These are phyloP conservation scores for Athene noctua DNA, from an alignment of 2,113 vertebrate species.

Conservation along the genomic window DNA sequence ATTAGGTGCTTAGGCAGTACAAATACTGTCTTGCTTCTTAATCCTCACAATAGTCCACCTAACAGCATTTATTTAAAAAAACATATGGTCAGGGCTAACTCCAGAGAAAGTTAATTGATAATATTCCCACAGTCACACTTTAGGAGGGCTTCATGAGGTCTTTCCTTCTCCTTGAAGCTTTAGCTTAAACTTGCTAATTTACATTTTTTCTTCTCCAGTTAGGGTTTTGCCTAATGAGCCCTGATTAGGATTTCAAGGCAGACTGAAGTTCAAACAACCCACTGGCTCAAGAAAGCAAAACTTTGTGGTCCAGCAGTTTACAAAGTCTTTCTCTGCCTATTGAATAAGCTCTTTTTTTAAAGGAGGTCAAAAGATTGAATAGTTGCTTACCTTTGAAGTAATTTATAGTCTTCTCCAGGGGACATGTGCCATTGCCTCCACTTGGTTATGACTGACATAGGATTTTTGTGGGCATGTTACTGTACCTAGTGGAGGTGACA, in stretches of 20 bases:
- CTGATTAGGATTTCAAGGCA: not conserved
- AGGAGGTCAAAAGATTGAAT: not conserved
- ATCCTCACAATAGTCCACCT: not conserved
- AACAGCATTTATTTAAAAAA: not conserved
- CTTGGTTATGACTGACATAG: not conserved
- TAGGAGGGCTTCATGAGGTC: not conserved
- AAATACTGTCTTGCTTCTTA: not conserved
- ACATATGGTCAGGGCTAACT: not conserved
- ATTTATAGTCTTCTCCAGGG: not conserved
- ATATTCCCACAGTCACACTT: not conserved
- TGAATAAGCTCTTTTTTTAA: not conserved
- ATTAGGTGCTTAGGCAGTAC: not conserved
- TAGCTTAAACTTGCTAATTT: not conserved
- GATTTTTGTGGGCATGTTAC: not conserved
- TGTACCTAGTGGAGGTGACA: not conserved
- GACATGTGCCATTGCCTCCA: not conserved
- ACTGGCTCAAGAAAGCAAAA: not conserved
- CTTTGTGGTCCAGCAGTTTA: not conserved
- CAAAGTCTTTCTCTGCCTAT: not conserved
- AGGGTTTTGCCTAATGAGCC: not conserved
- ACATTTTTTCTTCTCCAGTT: not conserved
- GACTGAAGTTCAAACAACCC: not conserved
- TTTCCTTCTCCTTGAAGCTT: not conserved
- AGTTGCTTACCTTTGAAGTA: not conserved
- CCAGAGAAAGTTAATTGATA: not conserved